Percentiles rank a stretch among this genome's conserved stretches.
phyloP scores from a whole-genome alignment of 2,113 vertebrate species.

The Mola mola region DNA sequence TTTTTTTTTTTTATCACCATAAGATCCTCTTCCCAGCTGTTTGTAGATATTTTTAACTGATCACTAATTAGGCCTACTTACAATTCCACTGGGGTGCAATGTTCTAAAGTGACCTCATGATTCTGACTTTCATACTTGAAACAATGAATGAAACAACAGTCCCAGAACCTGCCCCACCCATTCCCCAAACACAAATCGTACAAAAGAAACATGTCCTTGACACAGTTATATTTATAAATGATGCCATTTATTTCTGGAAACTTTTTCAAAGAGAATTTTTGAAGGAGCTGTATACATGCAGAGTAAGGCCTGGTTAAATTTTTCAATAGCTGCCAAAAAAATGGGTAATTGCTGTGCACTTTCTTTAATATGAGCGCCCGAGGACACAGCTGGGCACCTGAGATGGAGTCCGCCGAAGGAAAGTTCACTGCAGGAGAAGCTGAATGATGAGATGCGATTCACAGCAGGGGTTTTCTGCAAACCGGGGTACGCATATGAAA shows the following conservation, averaged over 20 bases:
- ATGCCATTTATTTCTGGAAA: slow-evolving; percentile 34
- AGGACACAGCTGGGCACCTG: slow-evolving; percentile 68
- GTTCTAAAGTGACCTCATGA: slow-evolving; percentile 9
- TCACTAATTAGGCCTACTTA: slow-evolving; percentile 34
- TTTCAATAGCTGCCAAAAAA: slow-evolving; percentile 45
- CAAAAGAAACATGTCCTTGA: slow-evolving; percentile 62
- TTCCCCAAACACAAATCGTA: background rate
- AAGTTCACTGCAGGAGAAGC: slow-evolving; percentile 39
- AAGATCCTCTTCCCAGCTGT: background rate
- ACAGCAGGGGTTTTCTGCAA: slow-evolving; percentile 36
- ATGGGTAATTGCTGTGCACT: slow-evolving; percentile 60
- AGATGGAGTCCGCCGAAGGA: slow-evolving; percentile 48
- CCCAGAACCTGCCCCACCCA: background rate
- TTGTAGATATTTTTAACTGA: slow-evolving; percentile 9
- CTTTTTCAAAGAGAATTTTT: slow-evolving; percentile 34
- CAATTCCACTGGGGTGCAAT: slow-evolving; percentile 6
- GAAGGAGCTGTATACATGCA: slow-evolving; percentile 11
- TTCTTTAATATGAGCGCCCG: slow-evolving; percentile 48
- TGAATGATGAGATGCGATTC: slow-evolving; percentile 37
- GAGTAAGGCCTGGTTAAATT: slow-evolving; percentile 7
- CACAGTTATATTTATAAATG: slow-evolving; percentile 61
- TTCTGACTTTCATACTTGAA: slow-evolving; percentile 25
- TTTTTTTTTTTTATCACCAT: background rate
- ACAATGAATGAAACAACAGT: background rate
- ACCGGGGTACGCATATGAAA: slow-evolving; percentile 30